These are phyloP conservation scores for Dendrocopos noguchii DNA, from an alignment of 2,113 vertebrate species.

Conservation along the genomic window DNA sequence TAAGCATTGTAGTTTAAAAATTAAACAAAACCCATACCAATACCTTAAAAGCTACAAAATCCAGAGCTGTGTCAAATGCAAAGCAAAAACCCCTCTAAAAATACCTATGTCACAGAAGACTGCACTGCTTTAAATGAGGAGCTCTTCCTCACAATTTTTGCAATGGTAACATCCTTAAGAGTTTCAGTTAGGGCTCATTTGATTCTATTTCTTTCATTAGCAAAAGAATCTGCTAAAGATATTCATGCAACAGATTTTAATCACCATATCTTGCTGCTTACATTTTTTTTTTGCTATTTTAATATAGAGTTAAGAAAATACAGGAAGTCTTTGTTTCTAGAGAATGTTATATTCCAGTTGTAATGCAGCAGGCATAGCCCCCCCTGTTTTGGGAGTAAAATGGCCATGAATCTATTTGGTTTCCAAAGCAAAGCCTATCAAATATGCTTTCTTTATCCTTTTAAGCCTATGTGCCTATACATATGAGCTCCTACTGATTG, in stretches of 20 bases:
- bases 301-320: neutral
- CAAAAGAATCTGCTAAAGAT: neutral
- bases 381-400: neutral
- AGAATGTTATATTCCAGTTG: neutral
- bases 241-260: neutral
- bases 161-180: neutral
- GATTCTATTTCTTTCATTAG: slow-evolving; percentile 1
- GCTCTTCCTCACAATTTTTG: neutral
- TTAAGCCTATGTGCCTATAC: neutral
- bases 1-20: neutral
- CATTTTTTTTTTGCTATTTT: neutral
- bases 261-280: neutral
- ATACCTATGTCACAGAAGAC: neutral
- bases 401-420: neutral
- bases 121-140: neutral
- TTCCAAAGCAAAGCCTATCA: neutral
- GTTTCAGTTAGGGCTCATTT: slow-evolving; percentile 17
- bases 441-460: neutral
- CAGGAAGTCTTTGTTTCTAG: neutral
- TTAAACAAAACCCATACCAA: neutral
- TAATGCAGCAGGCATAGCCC: neutral
- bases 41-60: neutral
- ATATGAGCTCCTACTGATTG: neutral
- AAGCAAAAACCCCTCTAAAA: slow-evolving; percentile 11
- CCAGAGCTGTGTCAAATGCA: neutral